Evolutionary conservation across 64 coral and sea anemone genomes (phyloP).

Genomic region (Anthopleura sola): DNA sequence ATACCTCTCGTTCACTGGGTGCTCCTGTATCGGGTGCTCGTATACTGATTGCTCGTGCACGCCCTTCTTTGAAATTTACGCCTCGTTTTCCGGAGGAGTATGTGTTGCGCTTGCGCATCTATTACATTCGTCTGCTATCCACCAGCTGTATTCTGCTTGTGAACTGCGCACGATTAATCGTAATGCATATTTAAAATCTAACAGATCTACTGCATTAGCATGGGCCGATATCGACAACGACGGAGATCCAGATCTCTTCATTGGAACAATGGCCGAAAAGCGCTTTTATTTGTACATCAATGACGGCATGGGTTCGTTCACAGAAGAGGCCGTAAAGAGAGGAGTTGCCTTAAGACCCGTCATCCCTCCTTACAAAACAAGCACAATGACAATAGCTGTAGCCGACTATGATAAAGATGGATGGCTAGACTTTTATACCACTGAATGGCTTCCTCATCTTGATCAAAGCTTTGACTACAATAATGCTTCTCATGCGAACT

Average conservation of each 20-base stretch:
- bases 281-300: slow-evolving; percentile 91
- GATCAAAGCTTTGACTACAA: slow-evolving; percentile 93
- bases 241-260: slow-evolving; percentile 79
- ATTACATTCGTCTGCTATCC: too few relatives aligned
- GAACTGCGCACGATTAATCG: too few relatives aligned
- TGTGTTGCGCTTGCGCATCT: too few relatives aligned
- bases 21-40: too few relatives aligned
- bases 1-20: too few relatives aligned
- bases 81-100: too few relatives aligned
- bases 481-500: slow-evolving; percentile 72
- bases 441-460: slow-evolving; percentile 97
- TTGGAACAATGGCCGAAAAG: slow-evolving; percentile 89
- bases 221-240: slow-evolving; percentile 96
- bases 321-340: slow-evolving; percentile 78
- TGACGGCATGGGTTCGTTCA: slow-evolving; percentile 93
- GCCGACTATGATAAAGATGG: slow-evolving; percentile 95
- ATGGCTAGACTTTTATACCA: slow-evolving; percentile 92
- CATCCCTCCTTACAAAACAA: slow-evolving; percentile 91
- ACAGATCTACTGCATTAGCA: slow-evolving; percentile 56
- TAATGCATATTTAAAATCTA: background rate
- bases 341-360: slow-evolving; percentile 60
- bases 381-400: slow-evolving; percentile 91
- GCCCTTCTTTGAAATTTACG: too few relatives aligned
- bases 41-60: too few relatives aligned
- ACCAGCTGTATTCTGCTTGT: too few relatives aligned